These are phyloP conservation scores for Euleptes europaea DNA, from an alignment of 2,113 vertebrate species.

Conservation along the genomic window DNA sequence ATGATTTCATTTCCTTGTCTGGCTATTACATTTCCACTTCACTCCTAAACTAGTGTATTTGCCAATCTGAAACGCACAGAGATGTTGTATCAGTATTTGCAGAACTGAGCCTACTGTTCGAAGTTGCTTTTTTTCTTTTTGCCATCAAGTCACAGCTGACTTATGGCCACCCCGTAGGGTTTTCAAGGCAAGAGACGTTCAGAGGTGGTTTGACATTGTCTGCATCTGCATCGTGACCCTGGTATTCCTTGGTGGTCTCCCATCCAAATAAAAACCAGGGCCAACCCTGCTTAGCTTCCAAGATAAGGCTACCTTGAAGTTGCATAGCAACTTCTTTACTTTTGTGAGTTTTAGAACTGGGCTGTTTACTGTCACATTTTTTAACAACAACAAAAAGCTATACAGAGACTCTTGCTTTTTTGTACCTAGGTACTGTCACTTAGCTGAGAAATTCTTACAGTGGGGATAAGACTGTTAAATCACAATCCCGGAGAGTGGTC, in stretches of 20 bases:
- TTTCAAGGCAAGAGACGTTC: no score
- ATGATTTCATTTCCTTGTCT: constrained; percentile 27
- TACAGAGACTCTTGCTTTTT: not conserved
- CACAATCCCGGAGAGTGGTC: not conserved
- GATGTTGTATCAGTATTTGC: not conserved
- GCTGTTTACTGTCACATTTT: not conserved
- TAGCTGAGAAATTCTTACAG: constrained; percentile 18
- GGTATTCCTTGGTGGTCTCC: no score
- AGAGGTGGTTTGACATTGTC: no score
- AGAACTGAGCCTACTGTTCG: constrained; percentile 11
- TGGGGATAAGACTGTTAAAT: constrained; percentile 1
- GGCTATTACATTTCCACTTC: not conserved
- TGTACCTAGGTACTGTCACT: not conserved
- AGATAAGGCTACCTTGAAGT: no score
- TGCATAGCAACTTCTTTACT: no score
- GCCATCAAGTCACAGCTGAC: no score
- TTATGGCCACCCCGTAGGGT: no score
- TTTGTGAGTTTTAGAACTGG: not conserved
- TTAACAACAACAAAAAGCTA: not conserved
- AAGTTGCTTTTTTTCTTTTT: not conserved
- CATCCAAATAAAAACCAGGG: no score
- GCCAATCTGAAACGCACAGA: not conserved
- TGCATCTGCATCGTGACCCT: no score
- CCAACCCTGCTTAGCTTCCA: no score
- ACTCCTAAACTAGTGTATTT: not conserved